These are phyloP conservation scores for Chelonus insularis DNA, from an alignment of 1,140 invertebrate genomes.

Conservation along the genomic window DNA sequence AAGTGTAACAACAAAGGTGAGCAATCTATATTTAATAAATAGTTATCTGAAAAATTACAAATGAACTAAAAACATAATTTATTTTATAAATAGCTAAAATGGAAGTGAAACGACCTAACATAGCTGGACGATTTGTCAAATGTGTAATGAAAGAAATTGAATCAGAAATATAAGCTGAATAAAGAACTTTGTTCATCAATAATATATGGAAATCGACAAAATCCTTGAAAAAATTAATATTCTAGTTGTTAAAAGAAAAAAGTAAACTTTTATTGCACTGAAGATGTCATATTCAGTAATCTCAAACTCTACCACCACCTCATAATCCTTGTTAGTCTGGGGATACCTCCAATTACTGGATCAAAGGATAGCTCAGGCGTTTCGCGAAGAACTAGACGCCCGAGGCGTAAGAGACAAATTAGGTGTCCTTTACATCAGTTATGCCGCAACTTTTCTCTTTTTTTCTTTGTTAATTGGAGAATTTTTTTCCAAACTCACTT, in stretches of 20 bases:
- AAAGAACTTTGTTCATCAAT: not conserved
- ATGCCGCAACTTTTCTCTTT: slow-evolving; percentile 16
- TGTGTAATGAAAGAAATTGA: too few relatives aligned
- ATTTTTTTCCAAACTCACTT: slow-evolving; percentile 33
- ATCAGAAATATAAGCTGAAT: too few relatives aligned
- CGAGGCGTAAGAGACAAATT: not conserved
- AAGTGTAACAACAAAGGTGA: too few relatives aligned
- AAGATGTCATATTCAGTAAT: not conserved
- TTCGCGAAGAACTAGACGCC: slow-evolving; percentile 6
- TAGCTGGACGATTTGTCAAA: too few relatives aligned
- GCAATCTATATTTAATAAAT: too few relatives aligned
- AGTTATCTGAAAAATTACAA: too few relatives aligned
- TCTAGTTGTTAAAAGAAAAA: too few relatives aligned
- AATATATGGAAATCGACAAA: not conserved
- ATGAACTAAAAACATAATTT: too few relatives aligned
- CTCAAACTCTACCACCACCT: not conserved
- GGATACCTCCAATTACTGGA: slow-evolving; percentile 46
- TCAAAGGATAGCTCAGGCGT: slow-evolving; percentile 40
- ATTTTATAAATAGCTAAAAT: too few relatives aligned
- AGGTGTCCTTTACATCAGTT: slow-evolving; percentile 17
- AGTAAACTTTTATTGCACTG: not conserved
- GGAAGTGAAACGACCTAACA: too few relatives aligned
- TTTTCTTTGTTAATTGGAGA: slow-evolving; percentile 18
- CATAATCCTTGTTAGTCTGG: slow-evolving; percentile 1
- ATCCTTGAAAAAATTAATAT: not conserved